Conservation (phyloP, 1,140 invertebrate genomes). For the Globodera rostochiensis region DNA sequence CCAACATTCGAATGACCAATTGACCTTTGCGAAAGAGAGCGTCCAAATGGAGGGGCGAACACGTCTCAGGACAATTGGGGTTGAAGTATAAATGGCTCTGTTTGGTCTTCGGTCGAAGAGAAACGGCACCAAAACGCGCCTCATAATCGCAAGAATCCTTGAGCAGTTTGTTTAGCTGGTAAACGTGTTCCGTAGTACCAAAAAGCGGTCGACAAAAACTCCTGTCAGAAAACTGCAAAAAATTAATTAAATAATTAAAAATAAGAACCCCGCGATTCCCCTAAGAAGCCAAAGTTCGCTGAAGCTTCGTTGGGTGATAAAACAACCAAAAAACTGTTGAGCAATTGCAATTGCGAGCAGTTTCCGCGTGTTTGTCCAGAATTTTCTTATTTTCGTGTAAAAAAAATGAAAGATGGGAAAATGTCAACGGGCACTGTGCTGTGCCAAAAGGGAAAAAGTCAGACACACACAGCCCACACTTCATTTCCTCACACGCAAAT, state of each 20-base stretch:
- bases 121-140: conserved; percentile 87
- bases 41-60: conserved; percentile 80
- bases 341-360: conserved; percentile 91
- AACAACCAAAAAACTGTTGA: conserved; percentile 97
- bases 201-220: conserved; percentile 94
- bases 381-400: conserved; percentile 69
- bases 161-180: conserved; percentile 77
- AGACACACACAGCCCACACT: too few species aligned
- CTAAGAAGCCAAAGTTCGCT: conserved; percentile 56
- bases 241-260: background rate
- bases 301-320: conserved; percentile 84
- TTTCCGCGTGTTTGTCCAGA: conserved; percentile 75
- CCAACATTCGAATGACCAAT: conserved; percentile 91
- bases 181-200: conserved; percentile 94
- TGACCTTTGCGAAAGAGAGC: conserved; percentile 89
- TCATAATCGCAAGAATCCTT: conserved; percentile 76
- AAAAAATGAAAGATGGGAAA: too few species aligned
- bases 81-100: conserved; percentile 48
- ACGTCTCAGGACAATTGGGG: conserved; percentile 42
- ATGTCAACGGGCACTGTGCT: too few species aligned
- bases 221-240: conserved; percentile 83
- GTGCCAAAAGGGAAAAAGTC: too few species aligned
- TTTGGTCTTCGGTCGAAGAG: conserved; percentile 65
- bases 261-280: conserved; percentile 49
- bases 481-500: too few species aligned